Percentiles rank a stretch among this genome's conserved stretches.
Conservation (phyloP, 2,888 invertebrate species). For the Panorpa germanica region DNA sequence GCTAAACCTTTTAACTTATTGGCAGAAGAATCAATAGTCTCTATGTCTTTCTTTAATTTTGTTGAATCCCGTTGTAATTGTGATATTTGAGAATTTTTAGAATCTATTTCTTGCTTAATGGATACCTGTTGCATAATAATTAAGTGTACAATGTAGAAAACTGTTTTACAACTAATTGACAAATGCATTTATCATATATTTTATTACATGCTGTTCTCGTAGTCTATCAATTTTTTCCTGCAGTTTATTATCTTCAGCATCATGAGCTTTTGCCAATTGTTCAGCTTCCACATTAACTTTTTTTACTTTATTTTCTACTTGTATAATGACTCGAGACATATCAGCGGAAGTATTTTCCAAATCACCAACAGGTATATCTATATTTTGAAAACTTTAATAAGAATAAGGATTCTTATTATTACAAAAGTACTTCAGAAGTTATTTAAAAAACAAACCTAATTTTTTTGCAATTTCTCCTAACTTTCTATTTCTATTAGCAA, state of each 20-base stretch:
- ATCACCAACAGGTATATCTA: slow-evolving; percentile 17
- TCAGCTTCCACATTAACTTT: slow-evolving; percentile 17
- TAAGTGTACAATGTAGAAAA: too few relatives aligned
- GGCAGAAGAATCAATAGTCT: too few relatives aligned
- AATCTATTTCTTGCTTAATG: too few relatives aligned
- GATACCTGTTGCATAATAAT: too few relatives aligned
- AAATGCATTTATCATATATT: too few relatives aligned
- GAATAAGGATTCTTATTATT: slow-evolving; percentile 1
- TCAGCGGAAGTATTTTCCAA: slow-evolving; percentile 9
- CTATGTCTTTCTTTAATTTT: too few relatives aligned
- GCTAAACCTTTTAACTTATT: too few relatives aligned
- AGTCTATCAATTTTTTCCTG: slow-evolving; percentile 33
- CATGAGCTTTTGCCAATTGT: slow-evolving; percentile 18
- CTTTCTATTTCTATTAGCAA: slow-evolving; percentile 20
- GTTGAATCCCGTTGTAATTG: too few relatives aligned
- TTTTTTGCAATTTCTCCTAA: slow-evolving; percentile 19
- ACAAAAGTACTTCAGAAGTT: neutral
- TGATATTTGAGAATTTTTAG: too few relatives aligned
- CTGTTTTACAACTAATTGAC: too few relatives aligned
- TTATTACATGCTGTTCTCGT: slow-evolving; percentile 33
- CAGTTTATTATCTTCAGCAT: slow-evolving; percentile 28
- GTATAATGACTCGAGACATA: slow-evolving; percentile 14
- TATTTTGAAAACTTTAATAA: neutral
- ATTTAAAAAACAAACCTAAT: slow-evolving; percentile 14
- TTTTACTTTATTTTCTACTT: slow-evolving; percentile 15